Evolutionary conservation across 2,113 vertebrate genomes (phyloP).

Genomic region (Leptodactylus fuscus): DNA sequence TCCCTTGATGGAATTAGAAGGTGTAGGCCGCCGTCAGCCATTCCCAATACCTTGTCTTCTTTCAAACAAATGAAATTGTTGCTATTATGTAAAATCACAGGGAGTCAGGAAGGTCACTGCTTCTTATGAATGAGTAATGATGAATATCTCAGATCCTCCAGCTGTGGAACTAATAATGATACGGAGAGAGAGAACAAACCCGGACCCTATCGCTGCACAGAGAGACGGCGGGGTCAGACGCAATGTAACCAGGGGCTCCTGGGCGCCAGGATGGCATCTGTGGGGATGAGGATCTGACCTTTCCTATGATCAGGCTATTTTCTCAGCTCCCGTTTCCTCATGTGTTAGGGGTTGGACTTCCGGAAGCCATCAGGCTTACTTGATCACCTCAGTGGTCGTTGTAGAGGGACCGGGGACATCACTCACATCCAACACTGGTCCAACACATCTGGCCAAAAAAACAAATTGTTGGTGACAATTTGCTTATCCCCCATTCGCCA

Average conservation of each 20-base stretch:
- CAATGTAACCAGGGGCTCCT: neutral
- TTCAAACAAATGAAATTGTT: slow-evolving; percentile 63
- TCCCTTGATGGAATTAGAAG: slow-evolving; percentile 62
- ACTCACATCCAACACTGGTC: too few relatives aligned
- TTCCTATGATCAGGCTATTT: too few relatives aligned
- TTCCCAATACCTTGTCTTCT: slow-evolving; percentile 53
- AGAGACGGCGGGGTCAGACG: neutral
- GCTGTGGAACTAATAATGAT: slow-evolving; percentile 27
- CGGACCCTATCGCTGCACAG: neutral
- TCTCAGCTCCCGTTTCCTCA: too few relatives aligned
- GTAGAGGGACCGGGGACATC: too few relatives aligned
- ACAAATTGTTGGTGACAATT: too few relatives aligned
- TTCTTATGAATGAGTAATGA: slow-evolving; percentile 50
- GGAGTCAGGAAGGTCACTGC: slow-evolving; percentile 56
- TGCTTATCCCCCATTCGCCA: too few relatives aligned
- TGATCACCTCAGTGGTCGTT: too few relatives aligned
- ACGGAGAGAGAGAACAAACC: neutral
- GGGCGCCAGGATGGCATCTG: neutral
- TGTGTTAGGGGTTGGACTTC: too few relatives aligned
- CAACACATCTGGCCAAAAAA: too few relatives aligned
- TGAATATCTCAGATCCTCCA: slow-evolving; percentile 36
- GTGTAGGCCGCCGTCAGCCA: slow-evolving; percentile 54
- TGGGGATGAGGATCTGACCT: neutral
- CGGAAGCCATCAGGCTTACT: too few relatives aligned
- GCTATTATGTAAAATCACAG: slow-evolving; percentile 56